Conservation (phyloP, 2,888 invertebrate genomes). For the Melangyna quadrimaculata region DNA sequence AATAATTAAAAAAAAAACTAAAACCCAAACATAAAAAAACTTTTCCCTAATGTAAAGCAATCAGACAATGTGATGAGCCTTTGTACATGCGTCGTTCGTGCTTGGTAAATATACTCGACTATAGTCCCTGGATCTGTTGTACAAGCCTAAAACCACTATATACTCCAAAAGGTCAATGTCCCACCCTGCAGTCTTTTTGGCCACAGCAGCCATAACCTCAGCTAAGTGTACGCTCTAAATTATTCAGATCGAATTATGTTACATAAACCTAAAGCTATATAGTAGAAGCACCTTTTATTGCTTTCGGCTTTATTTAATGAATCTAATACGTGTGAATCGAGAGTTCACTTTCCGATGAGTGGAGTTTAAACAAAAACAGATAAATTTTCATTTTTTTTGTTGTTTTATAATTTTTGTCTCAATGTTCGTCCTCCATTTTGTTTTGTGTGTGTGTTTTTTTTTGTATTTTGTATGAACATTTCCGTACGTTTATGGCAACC, state of each 20-base stretch:
- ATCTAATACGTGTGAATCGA: constrained; percentile 24
- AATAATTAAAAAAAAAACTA: background rate
- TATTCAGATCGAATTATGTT: constrained; percentile 25
- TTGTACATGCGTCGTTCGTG: background rate
- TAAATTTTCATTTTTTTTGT: background rate
- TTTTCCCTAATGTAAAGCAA: constrained; percentile 4
- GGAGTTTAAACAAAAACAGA: constrained; percentile 15
- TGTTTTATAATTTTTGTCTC: background rate
- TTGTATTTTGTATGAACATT: constrained; percentile 5
- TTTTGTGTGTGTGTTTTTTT: background rate
- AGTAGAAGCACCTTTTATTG: constrained; percentile 1
- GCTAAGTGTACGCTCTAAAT: background rate
- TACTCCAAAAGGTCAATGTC: background rate
- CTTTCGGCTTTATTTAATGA: constrained; percentile 1
- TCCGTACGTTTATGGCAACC: constrained; percentile 19
- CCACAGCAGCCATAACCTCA: background rate
- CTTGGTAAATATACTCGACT: background rate
- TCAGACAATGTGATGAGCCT: constrained; percentile 8
- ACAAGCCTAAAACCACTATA: background rate
- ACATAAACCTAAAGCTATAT: background rate
- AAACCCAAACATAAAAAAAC: constrained; percentile 12
- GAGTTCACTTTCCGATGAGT: constrained; percentile 15
- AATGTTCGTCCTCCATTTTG: background rate
- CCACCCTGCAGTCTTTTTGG: background rate
- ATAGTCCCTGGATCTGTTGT: background rate